Evolutionary conservation across 92 coral and sea anemone species (phyloP), one percentile per base, ranked within the genome.

Genomic region (Zoanthus solanderi): DNA sequence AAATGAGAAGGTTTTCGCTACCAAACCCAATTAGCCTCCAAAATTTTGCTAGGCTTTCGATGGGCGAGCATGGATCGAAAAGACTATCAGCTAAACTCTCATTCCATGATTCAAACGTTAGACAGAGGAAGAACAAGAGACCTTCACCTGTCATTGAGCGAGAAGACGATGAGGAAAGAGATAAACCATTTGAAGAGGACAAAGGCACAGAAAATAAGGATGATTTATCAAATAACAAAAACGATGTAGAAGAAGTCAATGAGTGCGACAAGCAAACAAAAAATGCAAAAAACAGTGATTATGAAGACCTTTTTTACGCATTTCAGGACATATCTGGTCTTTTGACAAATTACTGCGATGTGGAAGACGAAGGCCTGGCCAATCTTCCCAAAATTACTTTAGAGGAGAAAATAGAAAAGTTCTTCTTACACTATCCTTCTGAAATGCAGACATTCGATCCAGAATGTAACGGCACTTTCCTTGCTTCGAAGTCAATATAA

Each of bases 21-120:
- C 85, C 85, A 67, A 67, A 46, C 16, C 60, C 85, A 8, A 16
- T 18, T 17, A 48, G 30, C 11, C 58, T 80, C 12, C 85, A 46
- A 14, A 81, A 46, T 28, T 47, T 66, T 46, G 28, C 75, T 9
- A 81, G 23, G n/a, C 85, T 66, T 81, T 81, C 85, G 37, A 5
- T 63, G 5, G 23, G 42, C 31, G 85, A 66, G 18, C 31, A 66
- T 17, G n/a, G 47, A 12, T 44, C 42, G 16, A 81, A 29, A 50
- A 81, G 45, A 9, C 85, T 81, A 18, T 65, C 75, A 7, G 85
- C 85, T 46, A 81, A 81, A 23, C 45, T 81, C 9, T 18, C 85
- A n/a, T 14, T 15, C 18, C 65, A 44, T 23, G 47, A 67, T 6
- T 29, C 6, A 10, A 79, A 50, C 15, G 5, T 2, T 23, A 29